Evolutionary conservation across 2,888 invertebrate genomes (phyloP).

Genomic region (Steinernema scapterisci): DNA sequence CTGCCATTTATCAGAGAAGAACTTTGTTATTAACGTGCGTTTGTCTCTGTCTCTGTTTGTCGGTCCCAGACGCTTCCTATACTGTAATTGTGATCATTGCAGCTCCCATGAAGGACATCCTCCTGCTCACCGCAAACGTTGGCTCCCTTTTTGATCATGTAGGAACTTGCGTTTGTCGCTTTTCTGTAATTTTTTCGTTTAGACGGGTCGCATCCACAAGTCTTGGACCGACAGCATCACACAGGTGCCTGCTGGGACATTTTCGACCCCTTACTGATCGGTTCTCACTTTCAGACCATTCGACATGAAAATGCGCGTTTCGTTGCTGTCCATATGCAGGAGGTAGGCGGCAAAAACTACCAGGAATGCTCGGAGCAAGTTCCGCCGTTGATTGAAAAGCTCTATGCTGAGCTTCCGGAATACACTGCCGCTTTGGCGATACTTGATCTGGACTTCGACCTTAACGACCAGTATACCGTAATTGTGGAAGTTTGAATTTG

Average conservation of each 20-base stretch:
- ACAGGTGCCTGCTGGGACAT: conserved; percentile 39
- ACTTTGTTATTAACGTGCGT: not conserved
- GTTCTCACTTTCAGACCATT: conserved; percentile 47
- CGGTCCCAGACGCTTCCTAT: no score
- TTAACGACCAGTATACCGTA: conserved; percentile 58
- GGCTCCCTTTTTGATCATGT: conserved; percentile 64
- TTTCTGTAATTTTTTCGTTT: conserved; percentile 13
- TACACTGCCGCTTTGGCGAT: conserved; percentile 50
- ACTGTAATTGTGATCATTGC: no score
- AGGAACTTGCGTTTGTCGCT: conserved; percentile 10
- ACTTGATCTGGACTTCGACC: conserved; percentile 56
- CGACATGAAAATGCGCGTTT: conserved; percentile 46
- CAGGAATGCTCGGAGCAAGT: conserved; percentile 53
- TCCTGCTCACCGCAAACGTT: conserved; percentile 65
- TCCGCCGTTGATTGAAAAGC: conserved; percentile 49
- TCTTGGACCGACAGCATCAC: conserved; percentile 49
- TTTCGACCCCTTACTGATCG: conserved; percentile 19
- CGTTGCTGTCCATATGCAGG: conserved; percentile 59
- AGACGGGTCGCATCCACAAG: conserved; percentile 42
- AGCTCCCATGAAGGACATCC: conserved; percentile 42
- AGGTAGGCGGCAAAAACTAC: conserved; percentile 63
- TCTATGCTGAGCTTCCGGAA: conserved; percentile 46
- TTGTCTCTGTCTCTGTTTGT: no score
- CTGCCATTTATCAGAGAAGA: not conserved
- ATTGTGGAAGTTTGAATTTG: no score